Base-by-base conservation (phyloP, 2,797 vertebrate species). In the Eleutherodactylus coqui region DNA sequence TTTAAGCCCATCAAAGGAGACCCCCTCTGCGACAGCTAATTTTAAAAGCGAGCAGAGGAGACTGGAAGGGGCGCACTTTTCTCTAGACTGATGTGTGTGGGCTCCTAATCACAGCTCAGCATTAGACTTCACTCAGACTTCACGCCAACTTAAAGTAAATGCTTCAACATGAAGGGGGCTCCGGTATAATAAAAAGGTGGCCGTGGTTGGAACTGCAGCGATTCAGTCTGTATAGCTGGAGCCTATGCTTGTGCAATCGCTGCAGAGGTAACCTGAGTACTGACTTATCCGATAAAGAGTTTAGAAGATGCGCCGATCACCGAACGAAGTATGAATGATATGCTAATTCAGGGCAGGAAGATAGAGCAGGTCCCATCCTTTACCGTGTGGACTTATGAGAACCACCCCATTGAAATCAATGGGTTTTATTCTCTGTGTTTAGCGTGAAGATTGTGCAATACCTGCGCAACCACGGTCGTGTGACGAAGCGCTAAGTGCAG, bases 31-130 rank as follows among this genome's bases (percentile, higher is more conserved):
- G 16, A 49, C 16, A 47, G 38, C 41, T 47, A 45, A 75, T 75
- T 45, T 27, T 29, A 27, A 75, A 75, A 47, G 14, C 27, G 32
- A 27, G 27, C 14, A 45, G 45, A 75, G 43, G 72, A 75, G 43
- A 32, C n/a, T 14, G n/a, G 41, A n/a, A 75, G n/a, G 64, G 34
- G 64, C 34, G 64, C 34, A 21, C 36, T 47, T 49, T 32, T 47
- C 43, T 32, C 14, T 21, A 19, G 72, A 75, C n/a, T 75, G 43
- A 75, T 29, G 45, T 51, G 32, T 53, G 49, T 51, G 47, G 45
- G 41, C 41, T 43, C 70, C 9, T 73, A 73, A 73, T 73, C 70
- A 73, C 70, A 73, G 70, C 38, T 73, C n/a, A 3, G 13, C 38
- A 24, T 70, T 70, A 24, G 36, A 10, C 36, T 10, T 41, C 67